Base-by-base conservation (phyloP, 2,888 invertebrate species). In the Physocephala rufipes region DNA sequence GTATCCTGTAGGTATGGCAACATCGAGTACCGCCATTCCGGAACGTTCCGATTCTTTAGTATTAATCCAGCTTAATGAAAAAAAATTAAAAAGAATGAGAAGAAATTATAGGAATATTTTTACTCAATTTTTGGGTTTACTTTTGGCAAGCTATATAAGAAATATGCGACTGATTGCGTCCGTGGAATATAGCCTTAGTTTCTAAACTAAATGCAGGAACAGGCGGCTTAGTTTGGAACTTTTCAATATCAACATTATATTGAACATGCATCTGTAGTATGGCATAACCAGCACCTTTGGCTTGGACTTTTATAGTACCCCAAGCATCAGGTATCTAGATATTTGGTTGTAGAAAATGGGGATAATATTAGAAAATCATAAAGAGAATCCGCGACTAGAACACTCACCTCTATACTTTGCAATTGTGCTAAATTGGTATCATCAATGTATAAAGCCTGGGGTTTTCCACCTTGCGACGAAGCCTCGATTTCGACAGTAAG, bases 111-210 rank as follows among this genome's bases (percentile, higher is more conserved):
- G 15, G 49, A 15, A 13, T 26, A 13, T 26, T 58, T 13, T 28
- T 9, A 36, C 36, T 47, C 15, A 63, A 49, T 53, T 53, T 15
- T 12, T 55, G 28, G 28, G 76, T 80, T 85, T 85, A 95, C 95
- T 92, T 93, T 84, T 95, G 95, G 86, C 97, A 97, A 67, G 93
- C 90, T 74, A 91, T 89, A 86, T 95, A 95, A 59, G 92, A 90
- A 81, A 97, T 94, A 81, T 95, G 95, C 82, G 97, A 97, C 89
- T 95, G 94, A 89, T 98, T 98, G 83, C 96, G 89, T 67, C 97
- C 97, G 82, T 91, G 90, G 87, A 92, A 94, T 81, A 90, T 88
- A 51, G 94, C 93, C 76, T 89, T 89, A 2, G 95, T 90, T 63
- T 88, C 87, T 71, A 98, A 88, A 74, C 91, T 90, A 86, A 97